phyloP scores from a whole-genome alignment of 30 jellyfish, hydroid and myxozoan genomes.

The Aurelia sp. region DNA sequence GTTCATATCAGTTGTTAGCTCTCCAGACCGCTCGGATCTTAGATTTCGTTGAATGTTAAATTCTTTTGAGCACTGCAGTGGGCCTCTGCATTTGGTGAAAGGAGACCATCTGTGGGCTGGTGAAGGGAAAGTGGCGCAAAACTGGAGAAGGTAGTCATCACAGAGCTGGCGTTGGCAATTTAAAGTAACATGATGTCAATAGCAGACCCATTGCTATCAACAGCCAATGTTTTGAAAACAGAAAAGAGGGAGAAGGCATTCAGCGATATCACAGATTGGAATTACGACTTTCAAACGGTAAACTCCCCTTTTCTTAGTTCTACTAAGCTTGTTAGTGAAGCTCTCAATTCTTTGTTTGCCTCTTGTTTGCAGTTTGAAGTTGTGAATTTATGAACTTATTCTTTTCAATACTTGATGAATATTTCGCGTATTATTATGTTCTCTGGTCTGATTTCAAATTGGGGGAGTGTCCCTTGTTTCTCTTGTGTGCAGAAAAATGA shows the following conservation, averaged over 20 bases:
- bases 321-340: too few species aligned
- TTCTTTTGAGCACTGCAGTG: constrained; percentile 52
- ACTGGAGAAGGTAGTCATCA: neutral
- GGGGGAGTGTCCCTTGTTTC: constrained; percentile 4
- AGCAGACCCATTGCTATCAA: constrained; percentile 84
- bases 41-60: constrained; percentile 30
- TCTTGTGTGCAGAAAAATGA: neutral
- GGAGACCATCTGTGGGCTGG: constrained; percentile 69
- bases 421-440: too few species aligned
- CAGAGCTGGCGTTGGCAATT: constrained; percentile 32
- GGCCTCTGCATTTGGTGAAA: neutral
- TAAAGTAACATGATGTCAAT: constrained; percentile 76
- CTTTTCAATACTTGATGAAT: too few species aligned
- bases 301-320: constrained; percentile 3
- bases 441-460: neutral
- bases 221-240: constrained; percentile 61
- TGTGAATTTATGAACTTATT: too few species aligned
- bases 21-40: neutral
- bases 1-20: constrained; percentile 1
- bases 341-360: too few species aligned
- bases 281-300: constrained; percentile 97
- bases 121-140: constrained; percentile 6
- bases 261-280: constrained; percentile 85
- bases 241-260: constrained; percentile 67
- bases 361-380: too few species aligned